A percentile compares a stretch with the other conserved stretches of the same genome.
These are phyloP conservation scores for Gastrophysa polygoni DNA, from an alignment of 2,888 invertebrate genomes.

Conservation along the genomic window DNA sequence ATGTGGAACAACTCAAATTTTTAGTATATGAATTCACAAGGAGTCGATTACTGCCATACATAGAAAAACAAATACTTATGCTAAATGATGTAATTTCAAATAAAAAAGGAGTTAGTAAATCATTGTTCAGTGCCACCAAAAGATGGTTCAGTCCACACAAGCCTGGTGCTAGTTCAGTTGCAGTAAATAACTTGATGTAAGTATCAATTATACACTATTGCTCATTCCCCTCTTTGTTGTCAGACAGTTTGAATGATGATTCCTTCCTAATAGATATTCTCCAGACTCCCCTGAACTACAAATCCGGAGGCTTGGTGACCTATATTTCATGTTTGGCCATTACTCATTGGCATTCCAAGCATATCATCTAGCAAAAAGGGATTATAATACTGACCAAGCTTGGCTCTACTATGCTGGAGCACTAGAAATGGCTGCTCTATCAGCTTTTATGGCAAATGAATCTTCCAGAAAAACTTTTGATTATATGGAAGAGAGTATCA, in stretches of 20 bases:
- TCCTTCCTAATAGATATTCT: constrained; percentile 66
- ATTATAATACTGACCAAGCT: constrained; percentile 95
- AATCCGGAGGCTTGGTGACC: constrained; percentile 88
- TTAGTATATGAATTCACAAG: constrained; percentile 88
- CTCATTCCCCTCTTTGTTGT: too few species aligned
- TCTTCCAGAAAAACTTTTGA: constrained; percentile 78
- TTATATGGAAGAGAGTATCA: constrained; percentile 95
- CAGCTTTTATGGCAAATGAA: constrained; percentile 88
- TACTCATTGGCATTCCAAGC: constrained; percentile 91
- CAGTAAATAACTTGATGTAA: constrained; percentile 83
- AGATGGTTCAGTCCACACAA: constrained; percentile 94
- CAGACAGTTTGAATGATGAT: too few species aligned
- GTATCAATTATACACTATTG: constrained; percentile 56
- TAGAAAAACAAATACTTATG: constrained; percentile 84
- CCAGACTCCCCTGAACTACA: constrained; percentile 90
- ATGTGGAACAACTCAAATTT: constrained; percentile 82
- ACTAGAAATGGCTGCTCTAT: constrained; percentile 92
- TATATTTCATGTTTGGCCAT: constrained; percentile 95
- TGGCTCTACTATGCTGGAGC: constrained; percentile 98
- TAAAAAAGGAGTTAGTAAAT: constrained; percentile 91
- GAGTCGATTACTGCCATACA: constrained; percentile 86
- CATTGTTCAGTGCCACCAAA: constrained; percentile 92
- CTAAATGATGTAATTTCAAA: constrained; percentile 81
- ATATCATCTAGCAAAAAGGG: constrained; percentile 96
- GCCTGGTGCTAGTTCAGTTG: constrained; percentile 73